These are phyloP conservation scores for Poecilia picta DNA, from an alignment of 2,797 vertebrate genomes.

Conservation along the genomic window DNA sequence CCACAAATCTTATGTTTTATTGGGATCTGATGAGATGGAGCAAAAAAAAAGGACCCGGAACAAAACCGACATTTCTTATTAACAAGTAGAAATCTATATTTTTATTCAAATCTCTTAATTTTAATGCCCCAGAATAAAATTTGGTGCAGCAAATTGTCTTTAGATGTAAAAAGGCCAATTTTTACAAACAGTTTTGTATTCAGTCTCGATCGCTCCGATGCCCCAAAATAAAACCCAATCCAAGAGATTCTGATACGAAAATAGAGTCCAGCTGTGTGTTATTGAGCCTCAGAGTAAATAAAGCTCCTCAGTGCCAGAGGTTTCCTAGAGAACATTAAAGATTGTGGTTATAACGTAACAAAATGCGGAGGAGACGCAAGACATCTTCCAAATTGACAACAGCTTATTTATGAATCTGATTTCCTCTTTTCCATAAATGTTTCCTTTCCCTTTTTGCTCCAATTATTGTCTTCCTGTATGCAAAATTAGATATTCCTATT, in stretches of 20 bases:
- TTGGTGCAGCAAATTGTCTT: not conserved
- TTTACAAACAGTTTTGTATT: not conserved
- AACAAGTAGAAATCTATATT: not conserved
- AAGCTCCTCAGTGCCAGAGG: not conserved
- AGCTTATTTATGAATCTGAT: not conserved
- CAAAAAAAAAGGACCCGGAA: not conserved
- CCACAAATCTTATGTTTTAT: not conserved
- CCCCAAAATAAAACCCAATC: not conserved
- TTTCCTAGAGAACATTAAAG: not conserved
- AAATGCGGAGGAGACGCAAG: not conserved
- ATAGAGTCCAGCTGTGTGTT: not conserved
- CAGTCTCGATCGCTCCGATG: not conserved
- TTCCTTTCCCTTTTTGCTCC: not conserved
- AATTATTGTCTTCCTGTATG: not conserved
- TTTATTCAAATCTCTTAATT: not conserved
- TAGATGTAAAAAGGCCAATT: not conserved
- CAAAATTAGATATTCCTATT: not conserved
- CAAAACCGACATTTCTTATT: not conserved
- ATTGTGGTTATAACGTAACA: not conserved
- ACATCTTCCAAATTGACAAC: not conserved
- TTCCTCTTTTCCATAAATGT: not conserved
- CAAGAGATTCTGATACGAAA: not conserved
- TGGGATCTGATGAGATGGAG: not conserved
- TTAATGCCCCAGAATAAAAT: not conserved
- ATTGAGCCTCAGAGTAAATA: not conserved